Conservation (phyloP, 2,888 invertebrate species). For the Ceraclea dissimilis region DNA sequence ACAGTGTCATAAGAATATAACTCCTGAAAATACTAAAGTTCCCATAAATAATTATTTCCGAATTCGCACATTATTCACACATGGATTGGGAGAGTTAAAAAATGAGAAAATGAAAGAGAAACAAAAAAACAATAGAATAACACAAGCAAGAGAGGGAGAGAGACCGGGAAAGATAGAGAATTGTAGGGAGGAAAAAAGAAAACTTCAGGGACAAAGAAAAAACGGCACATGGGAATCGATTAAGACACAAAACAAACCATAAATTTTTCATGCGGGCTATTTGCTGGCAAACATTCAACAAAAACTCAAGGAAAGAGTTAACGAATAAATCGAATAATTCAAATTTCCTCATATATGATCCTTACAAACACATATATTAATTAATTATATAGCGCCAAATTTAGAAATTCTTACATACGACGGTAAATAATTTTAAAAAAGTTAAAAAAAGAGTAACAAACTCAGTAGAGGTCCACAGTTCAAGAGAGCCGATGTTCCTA, state of each 20-base stretch:
- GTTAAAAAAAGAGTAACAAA: too few species aligned
- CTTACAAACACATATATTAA: too few species aligned
- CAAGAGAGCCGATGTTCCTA: too few species aligned
- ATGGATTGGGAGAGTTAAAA: not conserved
- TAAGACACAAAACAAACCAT: slow-evolving; percentile 22
- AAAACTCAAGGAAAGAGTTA: not conserved
- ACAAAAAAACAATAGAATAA: slow-evolving; percentile 2
- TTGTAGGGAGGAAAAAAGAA: slow-evolving; percentile 1
- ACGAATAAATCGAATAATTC: not conserved
- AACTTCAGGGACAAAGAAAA: slow-evolving; percentile 5
- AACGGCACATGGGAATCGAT: slow-evolving; percentile 18
- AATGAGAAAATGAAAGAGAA: not conserved
- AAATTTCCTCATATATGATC: not conserved
- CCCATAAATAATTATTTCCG: not conserved
- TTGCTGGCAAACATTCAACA: slow-evolving; percentile 1
- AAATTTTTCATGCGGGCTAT: slow-evolving; percentile 16
- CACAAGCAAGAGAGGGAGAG: not conserved
- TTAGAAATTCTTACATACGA: too few species aligned
- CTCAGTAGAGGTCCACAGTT: too few species aligned
- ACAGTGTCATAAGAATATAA: too few species aligned
- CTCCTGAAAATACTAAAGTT: not conserved
- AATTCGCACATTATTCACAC: not conserved
- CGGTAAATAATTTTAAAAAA: too few species aligned
- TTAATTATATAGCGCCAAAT: too few species aligned
- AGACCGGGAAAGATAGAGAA: slow-evolving; percentile 2